These are phyloP conservation scores for Pelodiscus sinensis DNA, from an alignment of 2,113 vertebrate genomes.

Conservation along the genomic window DNA sequence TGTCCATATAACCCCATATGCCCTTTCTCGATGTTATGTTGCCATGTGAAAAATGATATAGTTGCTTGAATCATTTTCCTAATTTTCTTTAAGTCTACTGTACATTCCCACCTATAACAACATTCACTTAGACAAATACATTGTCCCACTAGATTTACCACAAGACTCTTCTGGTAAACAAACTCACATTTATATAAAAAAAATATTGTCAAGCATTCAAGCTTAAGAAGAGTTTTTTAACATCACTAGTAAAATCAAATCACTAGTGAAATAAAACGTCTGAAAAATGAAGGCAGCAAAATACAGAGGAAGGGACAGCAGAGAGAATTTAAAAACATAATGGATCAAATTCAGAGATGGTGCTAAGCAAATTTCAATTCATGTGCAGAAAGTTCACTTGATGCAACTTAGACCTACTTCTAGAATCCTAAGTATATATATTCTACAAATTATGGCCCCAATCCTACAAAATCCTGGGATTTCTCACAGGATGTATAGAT, in stretches of 20 bases:
- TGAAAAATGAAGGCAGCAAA: not conserved
- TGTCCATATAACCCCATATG: constrained; percentile 6
- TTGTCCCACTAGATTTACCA: constrained; percentile 36
- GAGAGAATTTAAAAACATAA: not conserved
- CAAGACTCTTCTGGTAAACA: constrained; percentile 51
- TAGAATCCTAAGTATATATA: not conserved
- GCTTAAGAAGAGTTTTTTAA: constrained; percentile 41
- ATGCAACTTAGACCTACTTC: not conserved
- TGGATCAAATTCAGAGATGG: not conserved
- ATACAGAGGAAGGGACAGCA: not conserved
- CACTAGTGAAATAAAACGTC: constrained; percentile 31
- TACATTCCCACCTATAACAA: constrained; percentile 18
- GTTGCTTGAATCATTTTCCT: constrained; percentile 32
- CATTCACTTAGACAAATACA: constrained; percentile 46
- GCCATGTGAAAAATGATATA: constrained; percentile 52
- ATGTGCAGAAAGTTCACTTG: not conserved
- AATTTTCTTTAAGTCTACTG: constrained; percentile 41
- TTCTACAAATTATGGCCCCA: not conserved
- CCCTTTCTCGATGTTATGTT: not conserved
- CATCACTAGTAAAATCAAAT: not conserved
- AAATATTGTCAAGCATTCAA: not conserved
- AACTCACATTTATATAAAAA: constrained; percentile 29
- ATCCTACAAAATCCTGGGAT: not conserved
- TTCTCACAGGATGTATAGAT: not conserved
- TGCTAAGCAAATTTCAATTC: not conserved